These are phyloP conservation scores for Melanotaenia trifasciata DNA, from an alignment of 2,797 vertebrate genomes.

Conservation along the genomic window DNA sequence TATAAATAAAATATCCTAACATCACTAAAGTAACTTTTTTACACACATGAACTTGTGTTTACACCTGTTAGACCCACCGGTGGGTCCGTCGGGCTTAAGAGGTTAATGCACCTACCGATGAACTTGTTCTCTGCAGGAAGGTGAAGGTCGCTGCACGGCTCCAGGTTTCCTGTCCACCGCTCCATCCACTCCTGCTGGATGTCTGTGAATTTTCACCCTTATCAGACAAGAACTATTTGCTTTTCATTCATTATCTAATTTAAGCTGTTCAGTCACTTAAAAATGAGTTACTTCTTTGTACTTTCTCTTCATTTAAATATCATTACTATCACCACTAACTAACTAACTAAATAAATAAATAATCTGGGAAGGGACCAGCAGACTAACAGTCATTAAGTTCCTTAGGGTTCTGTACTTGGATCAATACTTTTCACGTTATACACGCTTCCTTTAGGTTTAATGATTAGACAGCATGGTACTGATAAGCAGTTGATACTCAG, in stretches of 20 bases:
- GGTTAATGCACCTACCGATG: slow-evolving; percentile 85
- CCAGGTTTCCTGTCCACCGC: slow-evolving; percentile 87
- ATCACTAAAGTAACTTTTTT: too few relatives aligned
- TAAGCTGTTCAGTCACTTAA: slow-evolving; percentile 1
- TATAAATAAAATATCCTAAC: too few relatives aligned
- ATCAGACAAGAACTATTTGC: slow-evolving; percentile 4
- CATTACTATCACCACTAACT: slow-evolving; percentile 29
- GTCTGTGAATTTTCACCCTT: slow-evolving; percentile 75
- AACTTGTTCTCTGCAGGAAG: slow-evolving; percentile 94
- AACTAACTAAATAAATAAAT: slow-evolving; percentile 21
- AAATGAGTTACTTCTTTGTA: neutral
- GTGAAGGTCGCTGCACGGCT: slow-evolving; percentile 88
- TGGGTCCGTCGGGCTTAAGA: too few relatives aligned
- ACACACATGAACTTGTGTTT: too few relatives aligned
- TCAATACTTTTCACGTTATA: too few relatives aligned
- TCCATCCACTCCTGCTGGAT: slow-evolving; percentile 88
- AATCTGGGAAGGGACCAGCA: neutral
- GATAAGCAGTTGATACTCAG: too few relatives aligned
- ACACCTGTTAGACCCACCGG: too few relatives aligned
- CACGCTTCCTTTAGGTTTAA: too few relatives aligned
- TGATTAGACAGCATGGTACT: too few relatives aligned
- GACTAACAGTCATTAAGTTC: too few relatives aligned
- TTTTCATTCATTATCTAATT: slow-evolving; percentile 5
- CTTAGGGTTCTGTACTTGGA: too few relatives aligned
- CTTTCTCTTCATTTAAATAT: slow-evolving; percentile 25